Conservation (phyloP, 2,113 vertebrate species). For the Morphnarchus princeps region DNA sequence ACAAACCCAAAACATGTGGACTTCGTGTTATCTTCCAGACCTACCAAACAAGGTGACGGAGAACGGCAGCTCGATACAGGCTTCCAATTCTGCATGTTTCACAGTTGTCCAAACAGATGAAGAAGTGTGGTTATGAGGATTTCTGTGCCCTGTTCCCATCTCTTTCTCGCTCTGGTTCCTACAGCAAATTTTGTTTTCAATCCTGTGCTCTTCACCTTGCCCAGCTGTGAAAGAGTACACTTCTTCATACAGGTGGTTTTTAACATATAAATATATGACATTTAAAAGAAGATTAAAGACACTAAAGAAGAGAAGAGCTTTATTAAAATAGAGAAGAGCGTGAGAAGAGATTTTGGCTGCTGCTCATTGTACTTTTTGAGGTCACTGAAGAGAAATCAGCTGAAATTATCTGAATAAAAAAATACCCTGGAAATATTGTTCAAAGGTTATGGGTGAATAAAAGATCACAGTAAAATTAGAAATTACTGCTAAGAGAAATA, state of each 20-base stretch:
- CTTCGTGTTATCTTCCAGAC: not conserved
- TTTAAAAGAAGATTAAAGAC: not conserved
- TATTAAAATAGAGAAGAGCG: not conserved
- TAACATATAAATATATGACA: not conserved
- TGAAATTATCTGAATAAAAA: slow-evolving; percentile 9
- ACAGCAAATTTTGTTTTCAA: not conserved
- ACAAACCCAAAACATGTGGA: not conserved
- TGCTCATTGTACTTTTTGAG: not conserved
- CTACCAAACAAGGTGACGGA: not conserved
- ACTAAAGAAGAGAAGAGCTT: not conserved
- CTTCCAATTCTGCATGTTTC: not conserved
- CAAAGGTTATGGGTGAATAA: slow-evolving; percentile 10
- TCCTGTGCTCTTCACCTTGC: not conserved
- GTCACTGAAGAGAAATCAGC: not conserved
- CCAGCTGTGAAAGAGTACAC: not conserved
- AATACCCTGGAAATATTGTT: slow-evolving; percentile 4
- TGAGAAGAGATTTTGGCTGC: not conserved
- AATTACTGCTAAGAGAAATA: slow-evolving; percentile 25
- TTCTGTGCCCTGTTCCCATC: not conserved
- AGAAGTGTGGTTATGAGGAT: not conserved
- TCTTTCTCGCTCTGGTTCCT: not conserved
- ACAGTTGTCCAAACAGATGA: not conserved
- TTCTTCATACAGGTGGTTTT: not conserved
- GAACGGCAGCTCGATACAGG: not conserved
- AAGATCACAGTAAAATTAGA: slow-evolving; percentile 39